Evolutionary conservation across 2,888 invertebrate genomes (phyloP).

Genomic region (Geotrupes spiniger): DNA sequence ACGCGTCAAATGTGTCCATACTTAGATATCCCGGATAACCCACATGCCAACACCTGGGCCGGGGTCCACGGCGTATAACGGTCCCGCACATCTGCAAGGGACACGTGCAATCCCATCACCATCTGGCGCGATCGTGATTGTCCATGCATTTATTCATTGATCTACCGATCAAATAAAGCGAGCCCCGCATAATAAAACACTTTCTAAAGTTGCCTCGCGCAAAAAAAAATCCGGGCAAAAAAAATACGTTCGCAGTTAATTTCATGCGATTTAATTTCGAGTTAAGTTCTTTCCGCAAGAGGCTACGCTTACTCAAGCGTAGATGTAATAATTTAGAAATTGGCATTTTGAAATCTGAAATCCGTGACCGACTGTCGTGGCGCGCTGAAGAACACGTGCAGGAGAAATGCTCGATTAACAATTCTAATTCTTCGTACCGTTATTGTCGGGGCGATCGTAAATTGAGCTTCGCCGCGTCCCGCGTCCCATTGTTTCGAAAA

Average conservation of each 20-base stretch:
- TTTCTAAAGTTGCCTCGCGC: too few species aligned
- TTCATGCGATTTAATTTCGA: constrained; percentile 25
- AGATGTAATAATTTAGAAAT: constrained; percentile 35
- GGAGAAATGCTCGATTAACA: constrained; percentile 18
- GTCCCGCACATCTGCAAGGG: constrained; percentile 39
- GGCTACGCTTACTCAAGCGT: background rate
- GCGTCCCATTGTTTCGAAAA: background rate
- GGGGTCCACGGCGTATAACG: constrained; percentile 34
- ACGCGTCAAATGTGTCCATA: constrained; percentile 12
- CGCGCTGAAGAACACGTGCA: constrained; percentile 14
- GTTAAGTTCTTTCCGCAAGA: constrained; percentile 23
- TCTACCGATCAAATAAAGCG: constrained; percentile 22
- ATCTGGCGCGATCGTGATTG: constrained; percentile 39
- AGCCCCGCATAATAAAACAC: too few species aligned
- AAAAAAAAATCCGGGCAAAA: background rate
- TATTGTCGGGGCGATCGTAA: background rate
- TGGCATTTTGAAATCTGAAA: constrained; percentile 39
- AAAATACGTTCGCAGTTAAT: constrained; percentile 6
- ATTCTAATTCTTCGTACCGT: constrained; percentile 9
- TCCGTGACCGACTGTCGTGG: constrained; percentile 35
- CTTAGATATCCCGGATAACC: constrained; percentile 25
- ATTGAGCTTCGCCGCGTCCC: background rate
- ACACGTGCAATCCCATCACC: constrained; percentile 39
- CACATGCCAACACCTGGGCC: constrained; percentile 38
- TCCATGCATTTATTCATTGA: constrained; percentile 32